These are phyloP conservation scores for Zeuzera pyrina DNA, from an alignment of 2,888 invertebrate species.

Conservation along the genomic window DNA sequence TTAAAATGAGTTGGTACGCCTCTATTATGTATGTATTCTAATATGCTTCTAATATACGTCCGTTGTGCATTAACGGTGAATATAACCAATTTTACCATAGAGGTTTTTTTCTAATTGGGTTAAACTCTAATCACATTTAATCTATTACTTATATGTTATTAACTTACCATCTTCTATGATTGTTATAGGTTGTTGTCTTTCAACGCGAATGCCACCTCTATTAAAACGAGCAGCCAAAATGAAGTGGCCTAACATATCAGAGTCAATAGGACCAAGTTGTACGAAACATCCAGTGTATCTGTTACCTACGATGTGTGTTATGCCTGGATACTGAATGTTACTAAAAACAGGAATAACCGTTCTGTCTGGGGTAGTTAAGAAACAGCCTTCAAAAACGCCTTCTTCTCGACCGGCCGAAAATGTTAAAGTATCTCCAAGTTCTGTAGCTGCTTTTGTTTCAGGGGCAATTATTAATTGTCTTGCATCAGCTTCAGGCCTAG, in stretches of 20 bases:
- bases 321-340: slow-evolving; percentile 7
- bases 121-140: too few species aligned
- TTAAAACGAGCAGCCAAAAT: slow-evolving; percentile 5
- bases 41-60: too few species aligned
- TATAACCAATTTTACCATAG: too few species aligned
- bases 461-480: slow-evolving; percentile 6
- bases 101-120: too few species aligned
- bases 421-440: slow-evolving; percentile 5
- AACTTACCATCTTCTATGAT: not conserved
- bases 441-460: slow-evolving; percentile 3
- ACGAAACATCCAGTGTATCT: slow-evolving; percentile 9
- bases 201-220: slow-evolving; percentile 6
- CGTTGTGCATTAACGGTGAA: too few species aligned
- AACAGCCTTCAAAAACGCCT: slow-evolving; percentile 9
- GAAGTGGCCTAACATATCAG: slow-evolving; percentile 7
- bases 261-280: slow-evolving; percentile 9
- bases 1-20: too few species aligned
- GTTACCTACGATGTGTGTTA: slow-evolving; percentile 6
- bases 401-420: slow-evolving; percentile 7
- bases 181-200: slow-evolving; percentile 8
- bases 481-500: slow-evolving; percentile 5
- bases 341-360: slow-evolving; percentile 5
- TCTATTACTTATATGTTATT: too few species aligned
- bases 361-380: slow-evolving; percentile 9
- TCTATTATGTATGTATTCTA: too few species aligned